Evolutionary conservation across 2,888 invertebrate species (phyloP), one percentile per base, ranked within the genome.

Genomic region (Epirrhoe alternata): DNA sequence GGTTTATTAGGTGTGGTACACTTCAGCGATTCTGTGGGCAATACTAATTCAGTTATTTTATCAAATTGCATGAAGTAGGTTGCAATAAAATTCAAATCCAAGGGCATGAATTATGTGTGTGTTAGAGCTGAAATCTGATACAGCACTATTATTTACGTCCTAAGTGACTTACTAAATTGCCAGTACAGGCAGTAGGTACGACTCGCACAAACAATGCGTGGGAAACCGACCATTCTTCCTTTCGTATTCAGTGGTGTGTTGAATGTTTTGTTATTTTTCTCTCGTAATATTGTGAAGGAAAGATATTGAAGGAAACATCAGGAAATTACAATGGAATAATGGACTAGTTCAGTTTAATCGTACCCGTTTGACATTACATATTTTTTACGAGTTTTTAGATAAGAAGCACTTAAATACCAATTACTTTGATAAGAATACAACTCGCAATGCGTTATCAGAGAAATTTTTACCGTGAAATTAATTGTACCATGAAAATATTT

Each of bases 211-310:
- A 69, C 54, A 64, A 17, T 12, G 53, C 64, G 69, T 69, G 69
- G 61, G 66, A 69, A 61, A 35, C 42, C 35, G 38, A 49, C 31
- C 66, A 61, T 58, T 61, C 58, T 61, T 63, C 57, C 63, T 51
- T 66, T 66, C 69, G 57, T 54, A 66, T 63, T 61, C 59, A 55
- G 45, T 49, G 38, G 24, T 51, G 31, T 59, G 61, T 66, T 64
- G 57, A 64, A 66, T 69, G 59, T 66, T 66, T 69, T 64, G 63
- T 38, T 64, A 62, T 66, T 54, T 61, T 61, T 57, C 54, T 64
- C 51, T 49, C 56, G 55, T 60, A 30, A 35, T 47, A 61, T 53
- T 58, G 58, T 55, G 51, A 47, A 35, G 14, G 24, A 57, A 66
- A 24, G 12, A 35, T 24, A 24, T 58, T 17, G 31, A 14, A 35